Percentiles rank a stretch among this genome's conserved stretches.
phyloP scores from a whole-genome alignment of 2,888 invertebrate species.

The Drosophila neonasuta region DNA sequence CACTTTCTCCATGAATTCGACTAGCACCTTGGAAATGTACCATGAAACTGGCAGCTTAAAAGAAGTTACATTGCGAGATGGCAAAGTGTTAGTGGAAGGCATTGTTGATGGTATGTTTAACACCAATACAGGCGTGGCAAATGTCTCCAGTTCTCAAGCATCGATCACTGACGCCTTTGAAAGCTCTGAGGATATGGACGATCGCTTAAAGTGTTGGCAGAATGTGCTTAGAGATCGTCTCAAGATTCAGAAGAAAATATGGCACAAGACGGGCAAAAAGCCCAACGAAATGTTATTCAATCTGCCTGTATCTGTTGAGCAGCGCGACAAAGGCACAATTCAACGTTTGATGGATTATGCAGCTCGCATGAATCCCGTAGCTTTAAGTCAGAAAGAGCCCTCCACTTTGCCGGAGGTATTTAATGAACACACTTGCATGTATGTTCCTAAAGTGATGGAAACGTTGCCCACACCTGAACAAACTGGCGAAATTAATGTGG shows the following conservation, averaged over 20 bases:
- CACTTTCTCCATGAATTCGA: conserved; percentile 5
- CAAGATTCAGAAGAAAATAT: conserved; percentile 53
- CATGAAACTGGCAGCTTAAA: neutral
- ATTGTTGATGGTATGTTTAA: conserved; percentile 46
- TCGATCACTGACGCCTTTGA: conserved; percentile 11
- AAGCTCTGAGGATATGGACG: conserved; percentile 60
- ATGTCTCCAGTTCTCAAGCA: conserved; percentile 25
- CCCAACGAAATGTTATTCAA: conserved; percentile 68
- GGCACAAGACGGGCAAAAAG: conserved; percentile 45
- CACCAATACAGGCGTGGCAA: neutral
- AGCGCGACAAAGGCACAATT: conserved; percentile 68
- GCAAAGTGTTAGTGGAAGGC: conserved; percentile 24
- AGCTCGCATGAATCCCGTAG: conserved; percentile 61
- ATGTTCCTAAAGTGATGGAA: conserved; percentile 53
- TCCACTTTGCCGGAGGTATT: conserved; percentile 35
- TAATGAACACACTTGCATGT: conserved; percentile 24
- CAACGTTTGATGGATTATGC: conserved; percentile 71
- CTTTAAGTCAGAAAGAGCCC: conserved; percentile 11
- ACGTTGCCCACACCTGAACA: conserved; percentile 69
- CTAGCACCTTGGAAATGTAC: neutral
- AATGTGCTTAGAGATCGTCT: conserved; percentile 60
- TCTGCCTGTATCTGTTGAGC: conserved; percentile 58
- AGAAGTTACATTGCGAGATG: conserved; percentile 20
- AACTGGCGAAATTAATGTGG: conserved; percentile 32
- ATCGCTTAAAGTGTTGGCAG: conserved; percentile 72